Percentiles rank a stretch among this genome's conserved stretches.
Evolutionary conservation across 2,888 invertebrate species (phyloP).

Genomic region (Thymelicus sylvestris): DNA sequence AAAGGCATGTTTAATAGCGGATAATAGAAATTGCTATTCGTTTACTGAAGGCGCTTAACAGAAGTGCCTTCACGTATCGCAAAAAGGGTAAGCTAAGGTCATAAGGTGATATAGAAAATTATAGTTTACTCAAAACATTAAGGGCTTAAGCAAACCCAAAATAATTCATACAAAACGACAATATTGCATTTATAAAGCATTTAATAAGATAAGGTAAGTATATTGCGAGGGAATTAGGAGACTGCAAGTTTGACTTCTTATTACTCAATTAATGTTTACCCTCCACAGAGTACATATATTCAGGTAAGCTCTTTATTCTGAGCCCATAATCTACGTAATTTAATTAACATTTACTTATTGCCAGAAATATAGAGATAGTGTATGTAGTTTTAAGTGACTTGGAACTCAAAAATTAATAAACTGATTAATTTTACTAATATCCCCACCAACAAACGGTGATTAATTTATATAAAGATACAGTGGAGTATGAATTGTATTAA

Average conservation of each 20-base stretch:
- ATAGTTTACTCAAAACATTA: background rate
- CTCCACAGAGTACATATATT: conserved; percentile 31
- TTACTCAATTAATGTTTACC: conserved; percentile 24
- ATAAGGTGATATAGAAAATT: background rate
- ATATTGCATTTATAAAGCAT: conserved; percentile 36
- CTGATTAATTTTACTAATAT: conserved; percentile 36
- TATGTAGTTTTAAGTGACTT: conserved; percentile 30
- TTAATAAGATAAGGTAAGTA: conserved; percentile 30
- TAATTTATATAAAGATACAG: conserved; percentile 38
- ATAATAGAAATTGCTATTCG: background rate
- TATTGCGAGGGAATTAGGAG: conserved; percentile 7
- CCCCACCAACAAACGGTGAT: conserved; percentile 57
- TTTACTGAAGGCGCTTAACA: background rate
- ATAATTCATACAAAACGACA: background rate
- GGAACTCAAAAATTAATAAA: conserved; percentile 45
- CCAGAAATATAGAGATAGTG: conserved; percentile 64
- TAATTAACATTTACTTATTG: conserved; percentile 51
- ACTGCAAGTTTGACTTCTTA: conserved; percentile 26
- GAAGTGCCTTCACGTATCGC: background rate
- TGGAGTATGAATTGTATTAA: conserved; percentile 20
- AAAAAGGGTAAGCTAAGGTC: background rate
- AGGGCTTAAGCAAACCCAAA: background rate
- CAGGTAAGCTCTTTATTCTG: conserved; percentile 27
- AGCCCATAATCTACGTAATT: conserved; percentile 21
- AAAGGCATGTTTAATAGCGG: no score